Conservation (phyloP, 2,888 invertebrate species). For the Asteroscopus sphinx region DNA sequence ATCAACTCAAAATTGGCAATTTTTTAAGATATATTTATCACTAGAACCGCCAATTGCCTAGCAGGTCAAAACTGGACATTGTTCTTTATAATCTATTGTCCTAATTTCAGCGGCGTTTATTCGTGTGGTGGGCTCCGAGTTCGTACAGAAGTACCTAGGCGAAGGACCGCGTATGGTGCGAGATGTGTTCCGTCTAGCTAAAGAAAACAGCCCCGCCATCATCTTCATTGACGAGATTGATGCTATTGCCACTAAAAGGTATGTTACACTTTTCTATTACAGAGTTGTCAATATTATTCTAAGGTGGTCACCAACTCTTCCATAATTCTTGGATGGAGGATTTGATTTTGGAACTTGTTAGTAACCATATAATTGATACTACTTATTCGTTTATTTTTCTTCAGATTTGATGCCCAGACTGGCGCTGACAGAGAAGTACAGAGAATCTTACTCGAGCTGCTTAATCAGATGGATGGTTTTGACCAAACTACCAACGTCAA, state of each 20-base stretch:
- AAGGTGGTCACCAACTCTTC: too few species aligned
- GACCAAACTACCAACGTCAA: constrained; percentile 99
- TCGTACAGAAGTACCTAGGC: constrained; percentile 99
- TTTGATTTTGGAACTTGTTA: too few species aligned
- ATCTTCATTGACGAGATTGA: constrained; percentile 99
- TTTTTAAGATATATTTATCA: too few species aligned
- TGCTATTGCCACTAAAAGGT: constrained; percentile 99
- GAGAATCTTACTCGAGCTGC: constrained; percentile 97
- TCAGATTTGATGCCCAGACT: constrained; percentile 98
- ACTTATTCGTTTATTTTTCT: constrained; percentile 34
- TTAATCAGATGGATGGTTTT: constrained; percentile 99
- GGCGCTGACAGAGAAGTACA: constrained; percentile 99
- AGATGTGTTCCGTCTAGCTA: constrained; percentile 99
- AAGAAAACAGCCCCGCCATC: constrained; percentile 99
- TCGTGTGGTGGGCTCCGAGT: constrained; percentile 99
- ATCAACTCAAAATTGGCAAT: too few species aligned
- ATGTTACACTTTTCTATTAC: constrained; percentile 4
- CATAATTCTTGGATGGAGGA: background rate
- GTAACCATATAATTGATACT: background rate
- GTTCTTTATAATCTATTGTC: background rate
- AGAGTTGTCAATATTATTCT: too few species aligned
- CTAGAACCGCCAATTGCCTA: too few species aligned
- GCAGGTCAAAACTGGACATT: too few species aligned
- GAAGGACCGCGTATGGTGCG: constrained; percentile 99
- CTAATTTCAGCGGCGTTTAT: constrained; percentile 96